phyloP scores from a whole-genome alignment of 2,113 vertebrate genomes.

The Hemichromis elongatus region DNA sequence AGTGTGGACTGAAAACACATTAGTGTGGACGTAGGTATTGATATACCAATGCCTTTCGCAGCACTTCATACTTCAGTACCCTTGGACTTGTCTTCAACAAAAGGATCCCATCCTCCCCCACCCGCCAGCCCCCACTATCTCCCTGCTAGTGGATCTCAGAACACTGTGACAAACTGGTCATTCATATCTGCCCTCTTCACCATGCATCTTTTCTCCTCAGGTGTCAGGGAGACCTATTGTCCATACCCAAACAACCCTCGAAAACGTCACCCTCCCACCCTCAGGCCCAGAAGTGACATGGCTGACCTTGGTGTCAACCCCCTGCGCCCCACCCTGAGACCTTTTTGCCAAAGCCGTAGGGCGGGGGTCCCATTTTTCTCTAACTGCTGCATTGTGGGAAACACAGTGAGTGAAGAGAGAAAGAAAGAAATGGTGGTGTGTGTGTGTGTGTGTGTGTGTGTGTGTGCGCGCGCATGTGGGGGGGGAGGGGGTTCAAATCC shows the following conservation, averaged over 20 bases:
- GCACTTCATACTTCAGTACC: not conserved
- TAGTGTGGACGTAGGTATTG: not conserved
- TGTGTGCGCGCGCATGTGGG: not conserved
- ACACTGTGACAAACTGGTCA: conserved; percentile 32
- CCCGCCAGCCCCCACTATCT: not conserved
- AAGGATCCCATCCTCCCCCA: not conserved
- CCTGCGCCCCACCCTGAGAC: conserved; percentile 2
- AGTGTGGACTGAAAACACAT: no score
- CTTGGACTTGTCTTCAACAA: not conserved
- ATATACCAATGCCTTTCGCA: not conserved
- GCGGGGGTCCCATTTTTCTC: conserved; percentile 10
- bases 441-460: not conserved
- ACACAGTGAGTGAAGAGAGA: conserved; percentile 5
- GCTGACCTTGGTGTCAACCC: conserved; percentile 55
- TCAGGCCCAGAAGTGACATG: conserved; percentile 35
- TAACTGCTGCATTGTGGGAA: conserved; percentile 46
- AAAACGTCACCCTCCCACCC: conserved; percentile 13
- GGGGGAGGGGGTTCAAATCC: conserved; percentile 9
- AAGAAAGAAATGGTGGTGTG: not conserved
- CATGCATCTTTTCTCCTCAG: conserved; percentile 26
- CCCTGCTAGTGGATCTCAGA: not conserved
- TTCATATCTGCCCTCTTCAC: conserved; percentile 6
- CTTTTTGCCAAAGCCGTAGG: not conserved
- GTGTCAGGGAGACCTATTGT: conserved; percentile 48
- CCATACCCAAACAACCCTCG: not conserved